A percentile compares a stretch with the other conserved stretches of the same genome.
Evolutionary conservation across 37 sponge, comb jelly and placozoan species (phyloP).

Genomic region (Amphimedon queenslandica): DNA sequence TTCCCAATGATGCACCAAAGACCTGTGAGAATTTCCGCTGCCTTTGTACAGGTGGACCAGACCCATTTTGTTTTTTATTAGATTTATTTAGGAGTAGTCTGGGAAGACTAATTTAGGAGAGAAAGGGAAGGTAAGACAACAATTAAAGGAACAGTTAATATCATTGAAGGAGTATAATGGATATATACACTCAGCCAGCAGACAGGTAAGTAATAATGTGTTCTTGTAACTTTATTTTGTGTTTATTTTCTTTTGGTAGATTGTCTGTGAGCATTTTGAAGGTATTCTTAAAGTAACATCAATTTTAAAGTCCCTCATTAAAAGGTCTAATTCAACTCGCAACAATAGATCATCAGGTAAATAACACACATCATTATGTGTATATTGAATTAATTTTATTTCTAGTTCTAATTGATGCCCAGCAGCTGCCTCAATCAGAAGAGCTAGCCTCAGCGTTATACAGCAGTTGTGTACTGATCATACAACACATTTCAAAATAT

Average conservation of each 20-base stretch:
- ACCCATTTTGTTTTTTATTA: no score
- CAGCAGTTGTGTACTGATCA: no score
- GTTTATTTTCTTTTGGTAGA: not conserved
- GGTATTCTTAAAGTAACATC: conserved; percentile 33
- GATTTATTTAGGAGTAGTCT: no score
- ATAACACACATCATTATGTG: no score
- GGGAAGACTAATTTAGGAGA: no score
- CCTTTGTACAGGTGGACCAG: conserved; percentile 88
- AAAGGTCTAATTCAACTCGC: no score
- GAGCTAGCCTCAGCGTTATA: conserved; percentile 25
- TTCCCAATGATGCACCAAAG: conserved; percentile 70
- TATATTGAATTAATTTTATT: no score
- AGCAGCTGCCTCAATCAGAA: conserved; percentile 1
- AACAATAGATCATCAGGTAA: no score
- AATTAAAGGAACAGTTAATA: conserved; percentile 46
- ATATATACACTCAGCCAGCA: conserved; percentile 7
- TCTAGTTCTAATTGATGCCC: no score
- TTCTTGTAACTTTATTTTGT: not conserved
- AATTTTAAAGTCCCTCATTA: conserved; percentile 24
- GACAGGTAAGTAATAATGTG: conserved; percentile 35
- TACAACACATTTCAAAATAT: no score
- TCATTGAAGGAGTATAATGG: conserved; percentile 47
- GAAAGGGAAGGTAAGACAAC: conserved; percentile 88
- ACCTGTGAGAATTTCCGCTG: conserved; percentile 95
- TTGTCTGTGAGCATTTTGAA: conserved; percentile 54